Conservation (phyloP, 2,888 invertebrate species). For the Drosophila mimica region DNA sequence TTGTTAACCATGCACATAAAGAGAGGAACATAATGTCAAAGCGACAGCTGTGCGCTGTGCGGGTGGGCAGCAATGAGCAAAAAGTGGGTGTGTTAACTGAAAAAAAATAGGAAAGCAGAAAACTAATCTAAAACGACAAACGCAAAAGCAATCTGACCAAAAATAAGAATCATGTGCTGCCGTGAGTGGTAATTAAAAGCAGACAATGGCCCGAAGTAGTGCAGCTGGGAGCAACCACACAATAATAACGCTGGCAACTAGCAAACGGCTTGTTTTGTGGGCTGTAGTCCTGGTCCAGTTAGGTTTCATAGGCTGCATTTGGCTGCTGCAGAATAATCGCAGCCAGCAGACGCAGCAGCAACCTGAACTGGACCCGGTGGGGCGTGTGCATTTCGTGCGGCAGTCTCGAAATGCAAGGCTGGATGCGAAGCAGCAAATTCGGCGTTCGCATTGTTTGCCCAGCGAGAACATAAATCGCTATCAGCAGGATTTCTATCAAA, state of each 20-base stretch:
- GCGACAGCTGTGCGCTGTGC: slow-evolving; percentile 72
- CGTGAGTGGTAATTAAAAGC: slow-evolving; percentile 21
- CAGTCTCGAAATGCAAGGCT: slow-evolving; percentile 18
- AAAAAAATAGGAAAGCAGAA: slow-evolving; percentile 16
- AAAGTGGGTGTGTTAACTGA: slow-evolving; percentile 69
- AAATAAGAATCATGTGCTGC: slow-evolving; percentile 26
- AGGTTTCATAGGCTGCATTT: slow-evolving; percentile 82
- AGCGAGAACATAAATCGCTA: slow-evolving; percentile 68
- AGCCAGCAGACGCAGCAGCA: slow-evolving; percentile 36
- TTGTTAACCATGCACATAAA: slow-evolving; percentile 1
- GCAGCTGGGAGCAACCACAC: slow-evolving; percentile 31
- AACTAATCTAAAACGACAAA: slow-evolving; percentile 3
- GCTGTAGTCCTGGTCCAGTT: slow-evolving; percentile 81
- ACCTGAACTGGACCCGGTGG: slow-evolving; percentile 7
- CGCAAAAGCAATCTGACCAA: slow-evolving; percentile 5
- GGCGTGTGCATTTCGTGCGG: slow-evolving; percentile 69
- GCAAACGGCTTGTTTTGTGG: slow-evolving; percentile 82
- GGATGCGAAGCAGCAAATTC: slow-evolving; percentile 1
- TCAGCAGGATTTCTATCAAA: slow-evolving; percentile 68
- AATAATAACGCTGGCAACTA: slow-evolving; percentile 54
- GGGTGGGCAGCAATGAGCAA: slow-evolving; percentile 46
- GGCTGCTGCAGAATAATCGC: slow-evolving; percentile 78
- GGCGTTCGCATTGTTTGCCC: slow-evolving; percentile 34
- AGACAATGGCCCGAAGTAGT: slow-evolving; percentile 43
- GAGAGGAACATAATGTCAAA: slow-evolving; percentile 12